Percentiles rank a stretch among this genome's conserved stretches.
These are phyloP conservation scores for Osmoderma eremita DNA, from an alignment of 2,888 invertebrate genomes.

Conservation along the genomic window DNA sequence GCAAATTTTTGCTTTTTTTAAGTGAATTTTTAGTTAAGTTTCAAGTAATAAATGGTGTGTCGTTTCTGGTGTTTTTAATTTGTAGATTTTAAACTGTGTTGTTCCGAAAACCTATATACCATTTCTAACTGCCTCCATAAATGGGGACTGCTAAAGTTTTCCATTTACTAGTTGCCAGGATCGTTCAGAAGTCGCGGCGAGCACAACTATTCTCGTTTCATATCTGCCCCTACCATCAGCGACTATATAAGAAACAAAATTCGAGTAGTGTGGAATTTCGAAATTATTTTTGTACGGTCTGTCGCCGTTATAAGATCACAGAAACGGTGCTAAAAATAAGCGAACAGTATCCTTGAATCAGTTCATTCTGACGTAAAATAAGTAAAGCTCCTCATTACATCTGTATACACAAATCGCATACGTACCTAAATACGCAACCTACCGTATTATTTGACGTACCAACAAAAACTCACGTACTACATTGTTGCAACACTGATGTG, in stretches of 20 bases:
- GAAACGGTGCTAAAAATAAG: conserved; percentile 29
- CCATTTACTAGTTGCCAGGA: conserved; percentile 31
- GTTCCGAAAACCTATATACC: conserved; percentile 4
- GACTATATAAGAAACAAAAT: conserved; percentile 43
- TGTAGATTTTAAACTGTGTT: background rate
- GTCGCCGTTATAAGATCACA: conserved; percentile 31
- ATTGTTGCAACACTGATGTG: too few relatives aligned
- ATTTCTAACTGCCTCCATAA: conserved; percentile 42
- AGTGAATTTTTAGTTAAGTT: too few relatives aligned
- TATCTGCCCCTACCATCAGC: conserved; percentile 39
- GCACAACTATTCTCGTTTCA: conserved; percentile 43
- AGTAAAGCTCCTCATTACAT: conserved; percentile 3
- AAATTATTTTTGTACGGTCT: conserved; percentile 36
- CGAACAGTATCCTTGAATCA: conserved; percentile 31
- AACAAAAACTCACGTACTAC: too few relatives aligned
- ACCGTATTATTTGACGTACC: conserved; percentile 2
- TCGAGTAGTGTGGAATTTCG: conserved; percentile 38
- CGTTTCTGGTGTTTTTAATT: too few relatives aligned
- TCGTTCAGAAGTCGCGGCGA: conserved; percentile 10
- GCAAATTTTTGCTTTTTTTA: too few relatives aligned
- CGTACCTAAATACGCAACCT: conserved; percentile 7
- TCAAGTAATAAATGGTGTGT: too few relatives aligned
- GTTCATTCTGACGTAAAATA: conserved; percentile 36
- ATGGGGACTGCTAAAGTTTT: conserved; percentile 42
- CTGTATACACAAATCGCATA: conserved; percentile 19